A percentile compares a stretch with the other conserved stretches of the same genome.
phyloP scores from a whole-genome alignment of 2,888 invertebrate genomes.

The Carabus problematicus region DNA sequence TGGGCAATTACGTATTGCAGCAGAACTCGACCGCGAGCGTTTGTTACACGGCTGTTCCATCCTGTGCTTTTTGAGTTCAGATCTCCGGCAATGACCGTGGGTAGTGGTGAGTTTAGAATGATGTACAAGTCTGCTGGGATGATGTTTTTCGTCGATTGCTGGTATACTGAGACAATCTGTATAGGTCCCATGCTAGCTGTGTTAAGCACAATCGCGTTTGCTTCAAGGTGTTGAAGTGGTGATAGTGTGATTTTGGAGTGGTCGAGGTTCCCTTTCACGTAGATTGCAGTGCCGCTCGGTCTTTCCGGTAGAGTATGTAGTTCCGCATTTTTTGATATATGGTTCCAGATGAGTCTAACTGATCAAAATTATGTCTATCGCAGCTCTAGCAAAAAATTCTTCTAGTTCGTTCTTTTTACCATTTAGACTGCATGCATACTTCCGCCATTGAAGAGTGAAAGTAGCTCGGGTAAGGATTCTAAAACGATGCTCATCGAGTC shows the following conservation, averaged over 20 bases:
- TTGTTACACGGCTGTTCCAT: too few species aligned
- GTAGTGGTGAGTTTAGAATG: too few species aligned
- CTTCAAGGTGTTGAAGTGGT: neutral
- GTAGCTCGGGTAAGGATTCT: too few species aligned
- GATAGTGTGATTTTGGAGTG: neutral
- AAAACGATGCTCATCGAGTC: too few species aligned
- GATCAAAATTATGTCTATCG: conserved; percentile 1
- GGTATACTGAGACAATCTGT: neutral
- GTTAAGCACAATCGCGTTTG: neutral
- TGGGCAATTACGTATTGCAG: too few species aligned
- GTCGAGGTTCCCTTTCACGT: neutral
- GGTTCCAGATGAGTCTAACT: neutral
- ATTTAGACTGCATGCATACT: neutral
- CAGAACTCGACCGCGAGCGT: too few species aligned
- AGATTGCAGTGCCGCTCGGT: neutral
- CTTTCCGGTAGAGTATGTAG: neutral
- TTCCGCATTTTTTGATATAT: neutral
- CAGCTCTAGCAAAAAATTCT: neutral
- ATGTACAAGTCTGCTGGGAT: too few species aligned
- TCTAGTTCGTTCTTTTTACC: neutral
- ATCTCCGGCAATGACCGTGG: too few species aligned
- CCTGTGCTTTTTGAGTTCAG: too few species aligned
- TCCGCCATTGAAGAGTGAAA: neutral
- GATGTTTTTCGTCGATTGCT: too few species aligned
- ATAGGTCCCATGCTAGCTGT: neutral